A percentile compares a stretch with the other conserved stretches of the same genome.
phyloP scores from a whole-genome alignment of 2,888 invertebrate genomes.

The Cetonia aurata region DNA sequence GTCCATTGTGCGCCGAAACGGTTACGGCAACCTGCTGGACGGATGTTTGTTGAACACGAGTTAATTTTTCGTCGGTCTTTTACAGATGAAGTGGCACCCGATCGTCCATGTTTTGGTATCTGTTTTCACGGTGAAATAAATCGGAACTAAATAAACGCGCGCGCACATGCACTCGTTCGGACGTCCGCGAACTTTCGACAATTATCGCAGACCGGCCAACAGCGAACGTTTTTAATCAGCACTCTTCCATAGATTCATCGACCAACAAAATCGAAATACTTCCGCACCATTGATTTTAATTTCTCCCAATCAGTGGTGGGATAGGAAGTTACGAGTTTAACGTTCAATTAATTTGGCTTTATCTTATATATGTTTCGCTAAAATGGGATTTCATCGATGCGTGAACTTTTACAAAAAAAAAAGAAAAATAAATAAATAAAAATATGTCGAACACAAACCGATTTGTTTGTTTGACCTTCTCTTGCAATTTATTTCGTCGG shows the following conservation, averaged over 20 bases:
- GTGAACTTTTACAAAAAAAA: constrained; percentile 22
- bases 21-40: no score
- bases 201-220: not conserved
- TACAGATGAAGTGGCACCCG: constrained; percentile 9
- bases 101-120: not conserved
- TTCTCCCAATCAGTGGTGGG: constrained; percentile 17
- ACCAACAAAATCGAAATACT: constrained; percentile 36
- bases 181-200: constrained; percentile 21
- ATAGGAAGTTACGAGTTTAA: constrained; percentile 16
- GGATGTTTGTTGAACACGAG: not conserved
- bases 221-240: constrained; percentile 23
- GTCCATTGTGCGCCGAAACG: constrained; percentile 5
- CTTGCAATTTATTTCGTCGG: constrained; percentile 4
- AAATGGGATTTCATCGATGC: constrained; percentile 19
- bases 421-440: no score
- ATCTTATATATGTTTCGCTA: constrained; percentile 33
- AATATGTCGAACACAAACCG: not conserved
- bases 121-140: not conserved
- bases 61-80: constrained; percentile 6
- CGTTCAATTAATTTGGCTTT: constrained; percentile 15
- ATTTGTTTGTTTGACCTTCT: constrained; percentile 17
- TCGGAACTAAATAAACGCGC: not conserved
- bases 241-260: constrained; percentile 11
- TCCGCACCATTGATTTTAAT: constrained; percentile 33
- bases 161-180: not conserved